phyloP scores from a whole-genome alignment of 2,797 vertebrate species.

The Sebastes diploproa region DNA sequence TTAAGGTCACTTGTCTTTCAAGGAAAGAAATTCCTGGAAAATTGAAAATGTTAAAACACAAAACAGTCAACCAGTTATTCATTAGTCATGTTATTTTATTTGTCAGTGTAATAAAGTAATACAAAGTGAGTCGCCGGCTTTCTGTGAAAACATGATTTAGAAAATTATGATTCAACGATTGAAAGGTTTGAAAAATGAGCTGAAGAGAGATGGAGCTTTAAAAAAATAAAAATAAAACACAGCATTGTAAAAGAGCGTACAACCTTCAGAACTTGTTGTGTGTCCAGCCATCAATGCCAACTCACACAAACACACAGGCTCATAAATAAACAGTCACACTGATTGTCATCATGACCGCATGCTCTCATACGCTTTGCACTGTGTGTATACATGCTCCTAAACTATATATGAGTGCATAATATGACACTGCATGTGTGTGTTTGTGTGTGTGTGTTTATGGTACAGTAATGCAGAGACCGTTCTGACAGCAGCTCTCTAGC shows the following conservation, averaged over 20 bases:
- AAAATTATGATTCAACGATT: background rate
- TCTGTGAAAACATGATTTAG: background rate
- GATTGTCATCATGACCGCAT: background rate
- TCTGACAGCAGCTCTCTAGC: conserved; percentile 54
- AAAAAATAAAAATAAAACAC: background rate
- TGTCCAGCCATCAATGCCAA: background rate
- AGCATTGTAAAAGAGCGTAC: background rate
- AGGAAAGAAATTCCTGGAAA: background rate
- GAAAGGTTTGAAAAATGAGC: background rate
- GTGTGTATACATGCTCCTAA: background rate
- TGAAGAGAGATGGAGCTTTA: background rate
- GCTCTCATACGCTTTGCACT: background rate
- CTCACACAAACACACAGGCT: background rate
- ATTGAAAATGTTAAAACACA: background rate
- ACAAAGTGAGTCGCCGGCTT: background rate
- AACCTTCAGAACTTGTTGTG: background rate
- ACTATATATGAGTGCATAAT: background rate
- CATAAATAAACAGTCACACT: background rate
- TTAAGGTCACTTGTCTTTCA: conserved; percentile 9
- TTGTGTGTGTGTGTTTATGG: background rate
- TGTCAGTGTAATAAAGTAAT: background rate
- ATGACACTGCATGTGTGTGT: conserved; percentile 8
- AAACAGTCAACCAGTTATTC: background rate
- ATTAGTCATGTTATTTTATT: background rate
- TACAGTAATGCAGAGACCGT: background rate